A percentile compares a stretch with the other conserved stretches of the same genome.
Conservation (phyloP, 1,140 invertebrate species). For the Drosophila cardini region DNA sequence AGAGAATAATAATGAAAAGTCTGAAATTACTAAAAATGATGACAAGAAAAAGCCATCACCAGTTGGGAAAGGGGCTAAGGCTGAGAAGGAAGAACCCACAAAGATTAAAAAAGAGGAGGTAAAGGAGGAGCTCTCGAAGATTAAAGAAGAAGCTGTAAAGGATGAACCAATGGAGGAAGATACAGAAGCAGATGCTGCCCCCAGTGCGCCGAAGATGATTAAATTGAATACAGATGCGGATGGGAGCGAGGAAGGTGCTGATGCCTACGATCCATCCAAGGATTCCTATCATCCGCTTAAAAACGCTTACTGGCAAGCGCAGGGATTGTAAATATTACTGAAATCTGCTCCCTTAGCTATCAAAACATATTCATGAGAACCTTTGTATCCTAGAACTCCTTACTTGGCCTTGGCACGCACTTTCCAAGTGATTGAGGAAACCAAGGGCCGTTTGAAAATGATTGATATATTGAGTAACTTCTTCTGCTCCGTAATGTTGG, state of each 20-base stretch:
- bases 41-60: not conserved
- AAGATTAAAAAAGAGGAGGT: not conserved
- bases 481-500: slow-evolving; percentile 95
- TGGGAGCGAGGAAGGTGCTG: slow-evolving; percentile 58
- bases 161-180: not conserved
- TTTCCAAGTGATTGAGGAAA: slow-evolving; percentile 95
- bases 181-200: not conserved
- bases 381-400: slow-evolving; percentile 89
- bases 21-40: not conserved
- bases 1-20: not conserved
- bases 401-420: slow-evolving; percentile 96
- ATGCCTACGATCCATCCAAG: slow-evolving; percentile 91
- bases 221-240: slow-evolving; percentile 43
- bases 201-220: slow-evolving; percentile 44
- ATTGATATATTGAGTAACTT: slow-evolving; percentile 97
- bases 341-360: not conserved
- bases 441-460: slow-evolving; percentile 95
- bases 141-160: not conserved
- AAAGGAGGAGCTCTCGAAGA: not conserved
- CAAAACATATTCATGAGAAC: not conserved
- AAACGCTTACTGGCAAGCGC: slow-evolving; percentile 93
- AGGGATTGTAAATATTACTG: slow-evolving; percentile 87
- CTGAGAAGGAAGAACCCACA: not conserved
- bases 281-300: slow-evolving; percentile 95
- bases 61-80: not conserved